phyloP scores from a whole-genome alignment of 2,113 vertebrate species.

The Hiodon alosoides region DNA sequence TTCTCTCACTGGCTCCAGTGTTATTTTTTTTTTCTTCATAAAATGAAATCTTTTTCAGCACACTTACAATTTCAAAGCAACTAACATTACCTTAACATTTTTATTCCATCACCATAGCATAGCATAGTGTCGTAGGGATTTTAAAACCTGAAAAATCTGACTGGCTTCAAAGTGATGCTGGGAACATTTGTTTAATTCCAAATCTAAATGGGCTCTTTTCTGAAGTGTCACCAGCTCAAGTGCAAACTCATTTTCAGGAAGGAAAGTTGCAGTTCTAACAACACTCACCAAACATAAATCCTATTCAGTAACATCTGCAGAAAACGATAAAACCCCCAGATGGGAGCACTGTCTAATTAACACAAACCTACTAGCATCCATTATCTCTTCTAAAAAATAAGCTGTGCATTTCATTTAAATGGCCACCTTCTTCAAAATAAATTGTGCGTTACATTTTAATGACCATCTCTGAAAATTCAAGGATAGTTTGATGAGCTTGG shows the following conservation, averaged over 20 bases:
- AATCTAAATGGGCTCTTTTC: no score
- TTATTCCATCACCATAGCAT: no score
- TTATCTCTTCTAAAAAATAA: constrained; percentile 6
- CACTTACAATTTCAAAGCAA: no score
- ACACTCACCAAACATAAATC: constrained; percentile 3
- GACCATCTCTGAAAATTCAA: constrained; percentile 2
- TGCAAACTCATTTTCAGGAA: background rate
- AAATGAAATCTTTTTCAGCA: no score
- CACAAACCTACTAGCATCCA: constrained; percentile 4
- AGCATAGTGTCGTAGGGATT: no score
- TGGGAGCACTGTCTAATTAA: constrained; percentile 12
- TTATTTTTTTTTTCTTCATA: no score
- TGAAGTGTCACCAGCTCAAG: no score
- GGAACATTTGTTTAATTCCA: no score
- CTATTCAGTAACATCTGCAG: background rate
- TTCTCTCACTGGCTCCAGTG: no score
- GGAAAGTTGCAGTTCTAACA: background rate
- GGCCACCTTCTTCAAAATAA: background rate
- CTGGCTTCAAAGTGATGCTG: no score
- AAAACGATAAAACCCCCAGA: background rate
- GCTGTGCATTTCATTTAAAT: constrained; percentile 14
- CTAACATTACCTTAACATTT: no score
- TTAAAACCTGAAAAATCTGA: no score
- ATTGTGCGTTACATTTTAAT: constrained; percentile 14
- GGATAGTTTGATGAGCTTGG: background rate